Conservation (phyloP, 2,888 invertebrate genomes). For the Pandemis cinnamomeana region DNA sequence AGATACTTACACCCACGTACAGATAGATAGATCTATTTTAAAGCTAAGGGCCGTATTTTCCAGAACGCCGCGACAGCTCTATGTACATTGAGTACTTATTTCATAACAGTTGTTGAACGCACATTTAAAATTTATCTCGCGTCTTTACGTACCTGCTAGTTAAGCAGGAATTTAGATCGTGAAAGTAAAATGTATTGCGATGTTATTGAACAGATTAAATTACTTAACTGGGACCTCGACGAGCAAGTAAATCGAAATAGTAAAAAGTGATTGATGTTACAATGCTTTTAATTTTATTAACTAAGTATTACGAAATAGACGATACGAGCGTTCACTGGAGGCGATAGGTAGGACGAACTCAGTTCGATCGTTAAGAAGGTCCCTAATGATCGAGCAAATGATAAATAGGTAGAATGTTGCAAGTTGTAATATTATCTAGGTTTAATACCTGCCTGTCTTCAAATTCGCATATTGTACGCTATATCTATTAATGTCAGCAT, state of each 20-base stretch:
- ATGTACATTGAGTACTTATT: conserved; percentile 42
- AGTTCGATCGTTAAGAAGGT: neutral
- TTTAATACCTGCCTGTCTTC: neutral
- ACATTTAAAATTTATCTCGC: conserved; percentile 48
- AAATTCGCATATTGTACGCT: too few relatives aligned
- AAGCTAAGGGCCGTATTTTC: conserved; percentile 9
- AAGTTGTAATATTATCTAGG: conserved; percentile 7
- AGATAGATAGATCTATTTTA: neutral
- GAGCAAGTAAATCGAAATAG: conserved; percentile 48
- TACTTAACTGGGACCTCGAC: conserved; percentile 50
- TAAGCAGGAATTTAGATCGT: conserved; percentile 54
- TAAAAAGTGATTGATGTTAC: conserved; percentile 52
- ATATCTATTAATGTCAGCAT: conserved; percentile 3
- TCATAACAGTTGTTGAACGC: conserved; percentile 47
- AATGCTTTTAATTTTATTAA: conserved; percentile 49
- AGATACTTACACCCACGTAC: conserved; percentile 14
- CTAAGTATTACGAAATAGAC: conserved; percentile 45
- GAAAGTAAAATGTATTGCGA: conserved; percentile 56
- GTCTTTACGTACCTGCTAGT: conserved; percentile 50
- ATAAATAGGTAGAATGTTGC: conserved; percentile 8
- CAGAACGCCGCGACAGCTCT: neutral
- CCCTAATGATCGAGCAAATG: neutral
- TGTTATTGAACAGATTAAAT: conserved; percentile 45
- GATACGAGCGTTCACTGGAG: conserved; percentile 20
- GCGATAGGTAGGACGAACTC: conserved; percentile 17